Evolutionary conservation across 2,888 invertebrate genomes (phyloP), one percentile per base, ranked within the genome.

Genomic region (Campopleginae sp.): DNA sequence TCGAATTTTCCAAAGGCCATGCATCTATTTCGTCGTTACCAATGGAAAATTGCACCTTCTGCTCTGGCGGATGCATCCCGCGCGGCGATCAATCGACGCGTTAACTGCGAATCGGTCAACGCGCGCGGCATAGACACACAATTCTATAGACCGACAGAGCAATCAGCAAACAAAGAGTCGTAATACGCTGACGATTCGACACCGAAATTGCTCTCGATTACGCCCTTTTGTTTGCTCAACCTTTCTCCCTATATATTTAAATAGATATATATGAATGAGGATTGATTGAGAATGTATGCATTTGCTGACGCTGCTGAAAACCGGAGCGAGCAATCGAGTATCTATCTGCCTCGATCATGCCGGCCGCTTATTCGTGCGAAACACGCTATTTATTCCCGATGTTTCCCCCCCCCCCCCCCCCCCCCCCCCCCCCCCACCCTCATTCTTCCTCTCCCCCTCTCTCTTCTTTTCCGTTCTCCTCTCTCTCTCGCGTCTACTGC

Each of bases 61-160:
- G 66, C 8, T 66, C 61, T n/a, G n/a, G n/a, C n/a, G 31, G 61
- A 76, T n/a, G 44, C 61, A 63, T 82, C 71, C 82, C 71, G n/a
- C n/a, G n/a, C n/a, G n/a, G n/a, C n/a, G 82, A 80, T 82, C 72
- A 85, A 77, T 74, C 77, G 80, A 68, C 80, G 85, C 85, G 85
- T 82, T 82, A 85, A 85, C 85, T 82, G 82, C 80, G 77, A 82
- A 85, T 82, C 82, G 82, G 82, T 80, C 85, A 80, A 82, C 80
- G 80, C 82, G 63, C 80, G 80, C 82, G 63, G 42, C 82, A 65
- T 48, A 46, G 68, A 63, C 42, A 74, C 58, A 46, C 1, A 0
- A 5, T 77, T 65, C 42, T 42, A 65, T 68, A 33, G 51, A 63
- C 46, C 23, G 10, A 5, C 38, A 7, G 12, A 12, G 14, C 38